Evolutionary conservation across 2,888 invertebrate genomes (phyloP), one percentile per base, ranked within the genome.

Genomic region (Deilephila porcellus): DNA sequence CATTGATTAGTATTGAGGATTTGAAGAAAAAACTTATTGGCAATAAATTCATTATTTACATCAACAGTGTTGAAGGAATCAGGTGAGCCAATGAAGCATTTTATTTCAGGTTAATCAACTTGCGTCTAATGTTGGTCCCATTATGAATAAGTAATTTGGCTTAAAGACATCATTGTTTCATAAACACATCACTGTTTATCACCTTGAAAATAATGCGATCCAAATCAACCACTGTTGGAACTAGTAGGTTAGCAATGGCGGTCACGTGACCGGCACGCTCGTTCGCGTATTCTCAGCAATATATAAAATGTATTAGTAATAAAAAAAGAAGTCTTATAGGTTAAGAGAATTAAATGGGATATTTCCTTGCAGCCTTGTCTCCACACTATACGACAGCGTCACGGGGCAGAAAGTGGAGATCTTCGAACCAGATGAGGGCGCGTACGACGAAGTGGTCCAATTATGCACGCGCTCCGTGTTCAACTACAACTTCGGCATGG

Each of bases 381-480:
- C 97, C 73, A 96, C 96, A 3, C 89, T 97, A 4, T 97, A 97
- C 83, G 95, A 96, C 74, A 83, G 83, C 5, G 77, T 79, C 1
- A 90, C 90, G 0, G 95, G 95, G 11, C 85, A 87, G 25, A 95
- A 95, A 82, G 86, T 96, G 3, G 83, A 90, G 0, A 87, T 95
- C 62, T 89, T 96, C 74, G 89, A 91, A 56, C 95, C 95, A 0
- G 95, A 96, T 77, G 95, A 95, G 75, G 95, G 93, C 53, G 95
- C 95, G 0, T 95, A 91, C 80, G 94, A 94, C 29, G 90, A 90
- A 45, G 94, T 96, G 0, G 84, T 89, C 0, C 94, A 95, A 52
- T 86, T 97, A 7, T 97, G 97, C 80, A 95, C 95, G 29, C 92
- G 96, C 82, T 96, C 97, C 0, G 95, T 97, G 7, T 89, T 96